These are phyloP conservation scores for Malthinus flaveolus DNA, from an alignment of 2,888 invertebrate genomes.

Conservation along the genomic window DNA sequence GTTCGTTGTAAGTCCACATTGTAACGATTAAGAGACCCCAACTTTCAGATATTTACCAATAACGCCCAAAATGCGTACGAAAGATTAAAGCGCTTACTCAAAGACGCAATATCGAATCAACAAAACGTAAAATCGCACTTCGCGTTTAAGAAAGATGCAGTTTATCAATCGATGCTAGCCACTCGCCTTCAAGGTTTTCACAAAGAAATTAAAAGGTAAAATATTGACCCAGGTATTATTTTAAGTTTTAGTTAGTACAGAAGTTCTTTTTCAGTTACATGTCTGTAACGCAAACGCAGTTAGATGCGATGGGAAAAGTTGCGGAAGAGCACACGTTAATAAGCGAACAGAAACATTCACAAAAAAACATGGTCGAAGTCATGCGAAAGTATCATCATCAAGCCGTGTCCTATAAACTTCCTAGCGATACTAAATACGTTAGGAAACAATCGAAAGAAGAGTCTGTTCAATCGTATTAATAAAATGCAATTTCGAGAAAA, in stretches of 20 bases:
- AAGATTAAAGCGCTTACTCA: slow-evolving; percentile 35
- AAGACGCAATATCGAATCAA: slow-evolving; percentile 16
- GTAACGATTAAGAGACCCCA: background rate
- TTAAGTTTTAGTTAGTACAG: background rate
- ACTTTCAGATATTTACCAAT: slow-evolving; percentile 41
- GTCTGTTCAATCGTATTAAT: background rate
- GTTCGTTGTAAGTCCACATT: too few relatives aligned
- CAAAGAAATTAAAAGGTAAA: slow-evolving; percentile 28
- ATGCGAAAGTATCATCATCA: background rate
- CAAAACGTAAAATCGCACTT: background rate
- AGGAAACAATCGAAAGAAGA: background rate
- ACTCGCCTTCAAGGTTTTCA: slow-evolving; percentile 27
- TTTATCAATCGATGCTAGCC: slow-evolving; percentile 28
- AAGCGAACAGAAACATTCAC: background rate
- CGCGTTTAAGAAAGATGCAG: slow-evolving; percentile 22
- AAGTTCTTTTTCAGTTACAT: background rate
- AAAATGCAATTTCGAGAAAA: too few relatives aligned
- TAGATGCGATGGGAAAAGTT: background rate
- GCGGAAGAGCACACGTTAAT: background rate
- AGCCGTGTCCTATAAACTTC: background rate
- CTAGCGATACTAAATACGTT: background rate
- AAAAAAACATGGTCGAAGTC: background rate
- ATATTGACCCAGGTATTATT: background rate
- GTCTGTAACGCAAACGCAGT: background rate
- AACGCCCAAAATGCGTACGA: slow-evolving; percentile 30